Evolutionary conservation across 1,140 invertebrate genomes (phyloP), one percentile per base, ranked within the genome.

Genomic region (Sminthurinus signatus): DNA sequence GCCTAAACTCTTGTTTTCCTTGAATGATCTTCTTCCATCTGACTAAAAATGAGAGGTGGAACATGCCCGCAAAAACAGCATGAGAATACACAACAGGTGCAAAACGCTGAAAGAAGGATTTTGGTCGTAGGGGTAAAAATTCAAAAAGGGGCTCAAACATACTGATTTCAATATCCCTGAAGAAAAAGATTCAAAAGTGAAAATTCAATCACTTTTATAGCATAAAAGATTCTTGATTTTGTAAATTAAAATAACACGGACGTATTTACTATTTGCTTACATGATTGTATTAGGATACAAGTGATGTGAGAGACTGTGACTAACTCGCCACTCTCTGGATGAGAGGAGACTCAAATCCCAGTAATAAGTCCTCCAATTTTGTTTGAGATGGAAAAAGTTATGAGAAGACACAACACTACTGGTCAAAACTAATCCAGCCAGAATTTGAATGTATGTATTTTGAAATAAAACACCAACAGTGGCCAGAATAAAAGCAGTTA

Each of bases 281-380:
- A 84, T 80, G 2, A 86, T 74, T 0, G 88, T 89, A 70, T 92
- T 92, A 0, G 89, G 81, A 71, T 85, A 91, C 12, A 87, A 75
- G 75, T 92, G 79, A 60, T 76, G 75, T 42, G 72, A 73, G 8
- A 76, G 62, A 2, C 64, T 74, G 56, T 76, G 75, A 28, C 60
- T 73, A 19, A 76, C 70, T 36, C 74, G 68, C 83, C 88, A 92
- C 61, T 88, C 83, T 62, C 83, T 83, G 73, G 74, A 84, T 1
- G 84, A 82, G 75, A 87, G 74, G 54, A 85, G 73, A 27, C 79
- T 77, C n/a, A 93, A 74, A 73, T 91, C 86, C 60, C 88, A 88
- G 46, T 88, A 83, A 72, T 87, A 90, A 85, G 89, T 89, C 43
- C 89, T 81, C 80, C 88, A 90, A 73, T 83, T 90, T 71, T 92